These are phyloP conservation scores for Menidia beryllina DNA, from an alignment of 2,113 vertebrate genomes.

Conservation along the genomic window DNA sequence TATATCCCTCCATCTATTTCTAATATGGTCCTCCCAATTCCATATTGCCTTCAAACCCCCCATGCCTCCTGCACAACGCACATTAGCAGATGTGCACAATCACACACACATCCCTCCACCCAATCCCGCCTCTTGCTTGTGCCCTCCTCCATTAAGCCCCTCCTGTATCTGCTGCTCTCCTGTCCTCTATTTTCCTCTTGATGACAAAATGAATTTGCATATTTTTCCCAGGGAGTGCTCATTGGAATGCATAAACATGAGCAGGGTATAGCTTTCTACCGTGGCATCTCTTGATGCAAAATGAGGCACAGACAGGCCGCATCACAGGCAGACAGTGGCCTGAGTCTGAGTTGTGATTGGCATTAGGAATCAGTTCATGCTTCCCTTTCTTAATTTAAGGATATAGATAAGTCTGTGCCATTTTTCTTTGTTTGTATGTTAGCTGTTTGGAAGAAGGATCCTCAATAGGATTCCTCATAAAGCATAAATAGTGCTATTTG, in stretches of 20 bases:
- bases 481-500: background rate
- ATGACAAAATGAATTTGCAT: slow-evolving; percentile 80
- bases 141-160: slow-evolving; percentile 63
- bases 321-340: slow-evolving; percentile 75
- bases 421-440: slow-evolving; percentile 70
- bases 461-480: slow-evolving; percentile 22
- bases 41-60: slow-evolving; percentile 23
- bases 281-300: slow-evolving; percentile 73
- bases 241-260: slow-evolving; percentile 80
- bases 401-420: slow-evolving; percentile 68
- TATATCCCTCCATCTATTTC: slow-evolving; percentile 52
- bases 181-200: slow-evolving; percentile 79
- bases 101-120: slow-evolving; percentile 46
- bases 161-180: slow-evolving; percentile 75
- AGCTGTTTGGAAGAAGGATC: slow-evolving; percentile 27
- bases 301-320: slow-evolving; percentile 67
- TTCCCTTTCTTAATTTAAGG: slow-evolving; percentile 67
- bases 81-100: slow-evolving; percentile 7
- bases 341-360: slow-evolving; percentile 76
- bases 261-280: slow-evolving; percentile 67
- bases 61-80: slow-evolving; percentile 10
- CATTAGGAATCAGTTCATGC: slow-evolving; percentile 72
- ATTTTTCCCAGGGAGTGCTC: slow-evolving; percentile 72
- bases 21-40: slow-evolving; percentile 25
- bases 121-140: slow-evolving; percentile 62